These are phyloP conservation scores for Oscheius onirici DNA, from an alignment of 2,888 invertebrate species.

Conservation along the genomic window DNA sequence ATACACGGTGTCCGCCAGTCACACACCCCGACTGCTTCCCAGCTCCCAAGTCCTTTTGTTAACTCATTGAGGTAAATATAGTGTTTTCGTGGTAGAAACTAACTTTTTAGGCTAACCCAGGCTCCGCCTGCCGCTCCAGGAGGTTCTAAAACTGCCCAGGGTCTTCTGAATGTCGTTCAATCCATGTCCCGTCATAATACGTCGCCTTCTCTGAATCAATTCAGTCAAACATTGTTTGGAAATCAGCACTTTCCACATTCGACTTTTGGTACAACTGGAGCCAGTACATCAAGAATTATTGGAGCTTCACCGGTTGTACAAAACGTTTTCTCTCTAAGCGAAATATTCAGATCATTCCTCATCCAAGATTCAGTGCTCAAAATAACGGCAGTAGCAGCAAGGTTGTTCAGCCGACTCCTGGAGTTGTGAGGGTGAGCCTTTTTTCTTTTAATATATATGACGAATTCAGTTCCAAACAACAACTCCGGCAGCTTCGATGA, in stretches of 20 bases:
- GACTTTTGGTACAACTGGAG: neutral
- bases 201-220: neutral
- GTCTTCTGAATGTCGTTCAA: constrained; percentile 13
- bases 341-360: constrained; percentile 7
- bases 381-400: constrained; percentile 9
- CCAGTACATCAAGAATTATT: constrained; percentile 4
- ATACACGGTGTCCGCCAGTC: neutral
- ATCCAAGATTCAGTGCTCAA: constrained; percentile 12
- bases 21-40: neutral
- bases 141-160: constrained; percentile 14
- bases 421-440: constrained; percentile 2
- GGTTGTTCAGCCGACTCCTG: neutral
- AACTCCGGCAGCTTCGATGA: neutral
- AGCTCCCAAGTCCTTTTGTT: constrained; percentile 7
- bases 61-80: constrained; percentile 12
- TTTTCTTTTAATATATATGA: neutral
- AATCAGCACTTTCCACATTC: neutral
- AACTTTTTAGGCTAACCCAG: constrained; percentile 14
- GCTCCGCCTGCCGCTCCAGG: neutral
- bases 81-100: neutral
- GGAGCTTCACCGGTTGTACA: neutral
- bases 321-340: neutral
- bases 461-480: constrained; percentile 16
- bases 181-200: constrained; percentile 3
- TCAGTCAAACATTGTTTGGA: neutral